phyloP scores from a whole-genome alignment of 2,797 vertebrate species.

The Danio jaintianensis region DNA sequence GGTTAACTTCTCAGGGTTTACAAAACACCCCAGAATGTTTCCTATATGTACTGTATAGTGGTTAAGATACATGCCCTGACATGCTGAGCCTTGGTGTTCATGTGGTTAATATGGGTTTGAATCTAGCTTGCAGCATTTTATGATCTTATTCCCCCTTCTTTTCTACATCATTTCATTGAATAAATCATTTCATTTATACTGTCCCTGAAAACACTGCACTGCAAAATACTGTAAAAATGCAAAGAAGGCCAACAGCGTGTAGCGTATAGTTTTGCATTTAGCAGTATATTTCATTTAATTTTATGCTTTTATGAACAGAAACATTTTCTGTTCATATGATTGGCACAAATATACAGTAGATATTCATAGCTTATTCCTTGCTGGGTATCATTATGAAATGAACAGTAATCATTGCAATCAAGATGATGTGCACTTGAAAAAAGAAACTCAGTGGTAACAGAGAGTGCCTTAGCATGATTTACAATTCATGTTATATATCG shows the following conservation, averaged over 20 bases:
- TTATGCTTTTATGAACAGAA: constrained; percentile 6
- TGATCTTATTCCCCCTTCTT: background rate
- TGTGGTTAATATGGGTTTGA: background rate
- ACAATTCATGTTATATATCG: background rate
- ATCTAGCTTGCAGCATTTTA: background rate
- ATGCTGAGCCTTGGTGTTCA: background rate
- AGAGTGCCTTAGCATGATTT: background rate
- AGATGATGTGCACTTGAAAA: background rate
- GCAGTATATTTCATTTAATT: background rate
- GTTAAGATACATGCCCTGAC: background rate
- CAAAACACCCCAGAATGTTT: background rate
- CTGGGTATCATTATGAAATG: constrained; percentile 3
- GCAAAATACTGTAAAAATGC: no score
- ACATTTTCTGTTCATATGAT: background rate
- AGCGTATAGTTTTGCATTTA: background rate
- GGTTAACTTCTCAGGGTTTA: background rate
- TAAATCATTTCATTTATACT: background rate
- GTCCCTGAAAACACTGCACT: background rate
- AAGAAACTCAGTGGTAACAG: background rate
- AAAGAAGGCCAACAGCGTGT: background rate
- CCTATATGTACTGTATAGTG: background rate
- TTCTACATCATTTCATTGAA: background rate
- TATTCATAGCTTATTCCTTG: background rate
- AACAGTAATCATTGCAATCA: constrained; percentile 32
- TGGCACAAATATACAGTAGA: background rate